Percentiles rank a stretch among this genome's conserved stretches.
Evolutionary conservation across 2,113 vertebrate genomes (phyloP).

Genomic region (rat (Rattus norvegicus)): GRCr8 NC_086028.1:59974501-59975000

Average conservation of each 20-base stretch:
- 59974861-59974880: not conserved
- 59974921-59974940: not conserved
- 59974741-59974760: not conserved
- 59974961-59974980: not conserved
- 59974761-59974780: not conserved
- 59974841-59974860: not conserved
- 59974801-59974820: not conserved
- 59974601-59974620: not conserved
- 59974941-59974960: not conserved
- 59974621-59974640: not conserved
- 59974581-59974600: not conserved
- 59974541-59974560: not conserved
- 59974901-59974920: not conserved
- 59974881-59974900: not conserved
- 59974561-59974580: conserved; percentile 49
- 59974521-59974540: not conserved
- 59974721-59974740: not conserved
- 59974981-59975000: not conserved
- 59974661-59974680: not conserved
- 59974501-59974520: not conserved
- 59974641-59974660: not conserved
- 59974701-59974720: not conserved
- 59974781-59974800: not conserved
- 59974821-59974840: not conserved
- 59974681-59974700: not conserved